These are phyloP conservation scores for Trichogramma dendrolimi DNA, from an alignment of 2,888 invertebrate genomes.

Conservation along the genomic window DNA sequence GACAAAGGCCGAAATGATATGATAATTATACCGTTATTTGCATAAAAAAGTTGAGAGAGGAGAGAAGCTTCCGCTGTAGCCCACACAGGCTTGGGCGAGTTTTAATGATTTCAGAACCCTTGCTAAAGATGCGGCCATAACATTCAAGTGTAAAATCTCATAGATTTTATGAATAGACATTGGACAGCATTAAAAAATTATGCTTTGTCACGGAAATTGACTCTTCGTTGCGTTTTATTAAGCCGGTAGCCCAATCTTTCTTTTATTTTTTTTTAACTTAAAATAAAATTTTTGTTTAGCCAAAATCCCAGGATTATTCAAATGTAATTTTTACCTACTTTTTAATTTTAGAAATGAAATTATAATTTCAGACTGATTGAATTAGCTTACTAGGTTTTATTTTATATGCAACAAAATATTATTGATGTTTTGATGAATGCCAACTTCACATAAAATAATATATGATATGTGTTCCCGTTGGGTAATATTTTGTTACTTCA, in stretches of 20 bases:
- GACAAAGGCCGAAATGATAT: constrained; percentile 20
- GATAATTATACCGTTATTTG: constrained; percentile 30
- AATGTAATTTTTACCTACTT: background rate
- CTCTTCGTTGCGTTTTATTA: constrained; percentile 13
- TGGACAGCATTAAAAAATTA: constrained; percentile 7
- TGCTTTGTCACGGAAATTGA: constrained; percentile 9
- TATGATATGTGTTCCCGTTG: too few species aligned
- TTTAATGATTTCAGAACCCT: constrained; percentile 22
- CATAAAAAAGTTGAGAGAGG: constrained; percentile 18
- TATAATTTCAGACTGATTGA: too few species aligned
- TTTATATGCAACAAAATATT: too few species aligned
- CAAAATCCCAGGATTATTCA: background rate
- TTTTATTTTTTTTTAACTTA: background rate
- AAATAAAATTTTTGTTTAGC: background rate
- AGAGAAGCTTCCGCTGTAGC: background rate
- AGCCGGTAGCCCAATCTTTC: background rate
- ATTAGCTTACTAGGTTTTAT: too few species aligned
- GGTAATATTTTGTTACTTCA: too few species aligned
- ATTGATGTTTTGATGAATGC: too few species aligned
- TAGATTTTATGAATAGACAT: constrained; percentile 23
- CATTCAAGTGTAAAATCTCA: background rate
- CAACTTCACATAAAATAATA: too few species aligned
- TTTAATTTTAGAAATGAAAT: too few species aligned
- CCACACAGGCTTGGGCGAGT: background rate
- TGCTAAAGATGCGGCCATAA: background rate